These are phyloP conservation scores for Drosophila prolongata DNA, from an alignment of 2,888 invertebrate genomes.

Conservation along the genomic window DNA sequence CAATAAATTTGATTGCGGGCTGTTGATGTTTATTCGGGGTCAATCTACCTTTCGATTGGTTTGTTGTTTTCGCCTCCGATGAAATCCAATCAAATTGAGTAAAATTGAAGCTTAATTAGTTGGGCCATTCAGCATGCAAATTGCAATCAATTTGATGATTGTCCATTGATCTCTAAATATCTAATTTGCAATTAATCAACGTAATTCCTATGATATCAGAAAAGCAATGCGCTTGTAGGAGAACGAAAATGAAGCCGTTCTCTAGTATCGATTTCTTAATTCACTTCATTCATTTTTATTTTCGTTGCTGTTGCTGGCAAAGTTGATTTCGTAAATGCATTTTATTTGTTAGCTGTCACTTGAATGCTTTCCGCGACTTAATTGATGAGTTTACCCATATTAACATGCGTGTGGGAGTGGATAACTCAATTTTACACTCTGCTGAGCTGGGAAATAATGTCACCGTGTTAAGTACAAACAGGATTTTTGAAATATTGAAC, in stretches of 20 bases:
- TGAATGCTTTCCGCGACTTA: slow-evolving; percentile 53
- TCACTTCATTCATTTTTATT: slow-evolving; percentile 15
- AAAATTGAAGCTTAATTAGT: slow-evolving; percentile 39
- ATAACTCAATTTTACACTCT: slow-evolving; percentile 19
- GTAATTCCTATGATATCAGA: slow-evolving; percentile 10
- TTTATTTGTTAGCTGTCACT: slow-evolving; percentile 72
- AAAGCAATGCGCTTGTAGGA: slow-evolving; percentile 12
- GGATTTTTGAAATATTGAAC: too few relatives aligned
- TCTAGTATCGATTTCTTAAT: slow-evolving; percentile 59
- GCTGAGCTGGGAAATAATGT: background rate
- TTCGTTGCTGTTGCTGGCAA: slow-evolving; percentile 9
- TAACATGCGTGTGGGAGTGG: slow-evolving; percentile 26
- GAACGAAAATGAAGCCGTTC: slow-evolving; percentile 14
- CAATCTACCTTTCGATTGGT: slow-evolving; percentile 19
- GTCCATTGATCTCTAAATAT: slow-evolving; percentile 37
- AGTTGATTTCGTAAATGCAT: slow-evolving; percentile 74
- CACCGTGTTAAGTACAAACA: too few relatives aligned
- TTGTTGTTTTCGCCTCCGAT: slow-evolving; percentile 11
- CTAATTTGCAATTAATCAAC: slow-evolving; percentile 65
- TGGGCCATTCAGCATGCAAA: slow-evolving; percentile 38
- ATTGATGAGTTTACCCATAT: slow-evolving; percentile 56
- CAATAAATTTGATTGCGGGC: slow-evolving; percentile 33
- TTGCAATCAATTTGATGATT: slow-evolving; percentile 38
- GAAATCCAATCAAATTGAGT: slow-evolving; percentile 35
- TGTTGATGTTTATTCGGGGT: slow-evolving; percentile 30